Base-by-base conservation (phyloP, 2,888 invertebrate species). In the Cancer borealis region DNA sequence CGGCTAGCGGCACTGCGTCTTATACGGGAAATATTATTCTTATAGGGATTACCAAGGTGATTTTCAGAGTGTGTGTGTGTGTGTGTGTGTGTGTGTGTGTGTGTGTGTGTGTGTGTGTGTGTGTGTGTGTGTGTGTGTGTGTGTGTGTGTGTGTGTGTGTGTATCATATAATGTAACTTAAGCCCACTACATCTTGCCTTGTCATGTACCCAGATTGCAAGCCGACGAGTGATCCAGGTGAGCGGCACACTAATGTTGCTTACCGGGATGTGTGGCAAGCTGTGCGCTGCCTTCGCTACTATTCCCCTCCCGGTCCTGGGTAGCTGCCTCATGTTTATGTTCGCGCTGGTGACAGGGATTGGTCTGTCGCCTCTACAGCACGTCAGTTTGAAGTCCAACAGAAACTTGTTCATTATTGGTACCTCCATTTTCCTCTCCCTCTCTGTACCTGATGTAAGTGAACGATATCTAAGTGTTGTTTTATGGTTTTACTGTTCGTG, bases 391-490 rank as follows among this genome's bases (percentile, higher is more conserved):
- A 98, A 98, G 96, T 98, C 98, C 47, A 97, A 98, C 0, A 97
- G 99, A 92, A 99, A 99, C 97, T 97, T 99, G 88, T 98, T 98
- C 96, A 98, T 99, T 96, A 97, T 99, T 60, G 99, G 99, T 26
- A 97, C 98, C 96, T 98, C 98, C 2, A 97, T 99, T 95, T 98
- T 99, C 97, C 98, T 98, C 96, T 98, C 98, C 3, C 96, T 99
- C 97, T 97, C 91, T 17, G 14, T 93, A 0, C 93, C 93, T 17
- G 46, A 26, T 26, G 92, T 92, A 26, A 92, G 92, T 49, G n/a
- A 30, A 26, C 45, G n/a, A 46, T 39, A 14, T 21, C 10, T 45
- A 26, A 4, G 17, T 21, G 17, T 21, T 60, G 17, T 60, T 17
- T 60, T 21, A 21, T 21, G 17, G 21, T 60, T 21, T 60, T 21